Evolutionary conservation across 1,140 invertebrate species (phyloP).

Genomic region (Halotydeus destructor): DNA sequence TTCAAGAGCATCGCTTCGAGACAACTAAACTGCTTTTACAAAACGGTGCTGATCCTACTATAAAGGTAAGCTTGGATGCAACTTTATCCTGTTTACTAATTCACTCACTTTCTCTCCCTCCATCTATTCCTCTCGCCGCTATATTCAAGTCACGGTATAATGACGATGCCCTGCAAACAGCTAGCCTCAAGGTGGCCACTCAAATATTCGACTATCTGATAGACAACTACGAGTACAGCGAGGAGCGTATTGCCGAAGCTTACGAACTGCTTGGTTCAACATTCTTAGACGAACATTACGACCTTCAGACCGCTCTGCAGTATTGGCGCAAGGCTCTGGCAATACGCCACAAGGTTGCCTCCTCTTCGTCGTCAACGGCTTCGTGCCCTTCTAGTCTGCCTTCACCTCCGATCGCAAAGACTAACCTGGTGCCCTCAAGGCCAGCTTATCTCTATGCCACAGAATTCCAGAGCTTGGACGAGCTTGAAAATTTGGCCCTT

Average conservation of each 20-base stretch:
- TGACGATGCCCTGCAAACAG: constrained; percentile 73
- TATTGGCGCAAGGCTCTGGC: constrained; percentile 37
- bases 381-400: no score
- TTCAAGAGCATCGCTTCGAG: constrained; percentile 63
- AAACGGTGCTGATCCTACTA: constrained; percentile 37
- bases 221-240: constrained; percentile 35
- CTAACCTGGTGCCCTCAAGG: constrained; percentile 28
- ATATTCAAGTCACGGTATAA: constrained; percentile 51
- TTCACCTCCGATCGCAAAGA: constrained; percentile 16
- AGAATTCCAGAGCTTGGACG: constrained; percentile 46
- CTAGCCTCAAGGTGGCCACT: constrained; percentile 64
- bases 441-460: constrained; percentile 37
- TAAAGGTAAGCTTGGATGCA: no score
- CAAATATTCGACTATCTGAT: constrained; percentile 56
- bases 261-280: constrained; percentile 63
- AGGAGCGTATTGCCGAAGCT: constrained; percentile 50
- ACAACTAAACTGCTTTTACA: constrained; percentile 58
- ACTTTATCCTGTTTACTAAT: no score
- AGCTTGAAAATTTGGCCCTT: constrained; percentile 42
- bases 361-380: no score
- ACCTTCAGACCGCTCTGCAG: constrained; percentile 30
- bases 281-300: constrained; percentile 52
- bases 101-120: no score
- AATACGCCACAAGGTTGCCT: constrained; percentile 18
- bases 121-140: no score